Conservation (phyloP, 2,113 vertebrate genomes). For the Fulmarus glacialis region DNA sequence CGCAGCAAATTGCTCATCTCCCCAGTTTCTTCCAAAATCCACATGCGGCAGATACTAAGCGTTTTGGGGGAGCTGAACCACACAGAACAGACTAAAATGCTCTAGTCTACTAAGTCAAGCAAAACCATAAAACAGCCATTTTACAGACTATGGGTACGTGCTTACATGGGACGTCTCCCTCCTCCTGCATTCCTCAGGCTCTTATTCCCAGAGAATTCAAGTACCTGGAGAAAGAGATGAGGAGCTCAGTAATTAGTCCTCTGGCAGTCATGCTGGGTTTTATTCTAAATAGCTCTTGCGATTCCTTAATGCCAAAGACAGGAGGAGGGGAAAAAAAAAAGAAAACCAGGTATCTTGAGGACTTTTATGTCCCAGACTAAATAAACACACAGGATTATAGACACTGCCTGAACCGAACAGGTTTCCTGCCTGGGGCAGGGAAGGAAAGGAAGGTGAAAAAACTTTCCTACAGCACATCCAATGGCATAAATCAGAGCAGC, state of each 20-base stretch:
- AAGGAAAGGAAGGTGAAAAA: neutral
- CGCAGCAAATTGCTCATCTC: neutral
- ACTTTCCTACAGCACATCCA: neutral
- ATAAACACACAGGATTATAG: neutral
- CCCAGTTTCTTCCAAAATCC: neutral
- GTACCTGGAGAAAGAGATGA: neutral
- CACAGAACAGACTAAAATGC: rapidly evolving
- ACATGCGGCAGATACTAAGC: rapidly evolving
- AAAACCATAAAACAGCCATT: neutral
- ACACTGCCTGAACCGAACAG: neutral
- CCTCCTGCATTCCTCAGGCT: neutral
- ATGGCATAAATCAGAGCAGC: neutral
- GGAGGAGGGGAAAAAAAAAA: neutral
- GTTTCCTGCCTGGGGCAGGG: neutral
- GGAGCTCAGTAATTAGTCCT: neutral
- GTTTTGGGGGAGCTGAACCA: rapidly evolving
- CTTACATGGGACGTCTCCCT: neutral
- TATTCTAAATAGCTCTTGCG: neutral
- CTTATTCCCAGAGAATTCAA: neutral
- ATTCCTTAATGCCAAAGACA: neutral
- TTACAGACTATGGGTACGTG: rapidly evolving
- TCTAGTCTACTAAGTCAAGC: neutral
- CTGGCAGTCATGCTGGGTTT: neutral
- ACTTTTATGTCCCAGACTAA: neutral
- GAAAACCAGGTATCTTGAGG: neutral